Evolutionary conservation across 1,140 invertebrate species (phyloP), one percentile per base, ranked within the genome.

Genomic region (Meloidogyne exigua): DNA sequence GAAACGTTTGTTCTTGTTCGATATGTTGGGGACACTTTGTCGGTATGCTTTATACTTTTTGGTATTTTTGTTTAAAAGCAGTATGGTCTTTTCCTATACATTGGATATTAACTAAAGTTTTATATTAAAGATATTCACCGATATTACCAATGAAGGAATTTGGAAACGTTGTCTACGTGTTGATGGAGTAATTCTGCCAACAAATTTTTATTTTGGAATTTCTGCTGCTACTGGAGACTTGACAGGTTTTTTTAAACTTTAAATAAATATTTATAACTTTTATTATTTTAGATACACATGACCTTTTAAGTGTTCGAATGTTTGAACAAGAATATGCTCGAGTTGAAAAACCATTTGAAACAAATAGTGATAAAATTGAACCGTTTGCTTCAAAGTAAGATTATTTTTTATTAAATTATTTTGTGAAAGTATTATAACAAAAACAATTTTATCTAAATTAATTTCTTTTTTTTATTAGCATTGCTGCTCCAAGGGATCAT

Each of bases 181-280:
- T 0, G 90, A 92, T 80, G 94, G 94, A 74, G 92, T 99, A 3
- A 90, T 92, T 77, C 89, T 99, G 21, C 97, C 97, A 0, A 95
- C 95, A 13, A 94, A 94, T 1, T 98, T 98, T 89, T 96, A 91
- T 89, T 93, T 98, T 88, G 97, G 97, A 62, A 89, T 95, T 15
- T 92, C 94, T 0, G 94, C 96, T 15, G 95, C 95, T 0, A 99
- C 97, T 5, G 97, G 97, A 11, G 95, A 98, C 88, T 89, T 99
- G 57, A 89, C 90, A 77, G 90, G 90, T 91, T 80, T 77, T 62
- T 82, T 49, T 13, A n/a, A n/a, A n/a, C n/a, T 18, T 23, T 5
- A 10, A 15, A 80, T 68, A 68, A 64, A 67, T 73, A 73, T 72
- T 28, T 84, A n/a, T n/a, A 76, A 32, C 74, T 83, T 9, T 66